phyloP scores from a whole-genome alignment of 37 sponge, comb jelly and placozoan genomes.

The Haliclona indistincta region DNA sequence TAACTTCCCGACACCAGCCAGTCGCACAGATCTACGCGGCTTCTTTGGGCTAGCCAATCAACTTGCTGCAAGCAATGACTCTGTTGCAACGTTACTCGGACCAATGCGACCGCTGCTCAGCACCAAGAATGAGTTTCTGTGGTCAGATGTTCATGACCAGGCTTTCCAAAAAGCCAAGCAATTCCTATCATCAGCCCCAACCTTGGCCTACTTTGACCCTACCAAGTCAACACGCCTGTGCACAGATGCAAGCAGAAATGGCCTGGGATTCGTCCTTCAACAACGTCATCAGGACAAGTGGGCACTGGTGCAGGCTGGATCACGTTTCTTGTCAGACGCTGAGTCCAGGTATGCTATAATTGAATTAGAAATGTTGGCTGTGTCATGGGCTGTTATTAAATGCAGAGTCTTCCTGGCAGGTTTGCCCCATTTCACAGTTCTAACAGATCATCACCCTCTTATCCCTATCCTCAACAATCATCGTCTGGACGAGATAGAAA shows the following conservation, averaged over 20 bases:
- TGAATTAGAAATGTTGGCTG: conserved; percentile 25
- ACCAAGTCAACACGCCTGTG: conserved; percentile 37
- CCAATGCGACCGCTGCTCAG: conserved; percentile 24
- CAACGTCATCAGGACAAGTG: neutral
- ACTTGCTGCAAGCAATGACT: conserved; percentile 9
- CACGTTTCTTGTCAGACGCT: conserved; percentile 12
- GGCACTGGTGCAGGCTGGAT: neutral
- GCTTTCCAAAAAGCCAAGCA: conserved; percentile 32
- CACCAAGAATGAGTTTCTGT: too few relatives aligned
- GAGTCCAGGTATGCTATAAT: conserved; percentile 19
- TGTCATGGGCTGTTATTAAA: conserved; percentile 43
- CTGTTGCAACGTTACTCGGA: conserved; percentile 5
- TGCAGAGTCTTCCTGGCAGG: conserved; percentile 34
- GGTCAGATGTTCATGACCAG: conserved; percentile 13
- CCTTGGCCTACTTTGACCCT: conserved; percentile 30
- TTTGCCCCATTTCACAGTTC: neutral
- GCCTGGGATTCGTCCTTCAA: conserved; percentile 32
- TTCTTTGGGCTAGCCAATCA: conserved; percentile 54
- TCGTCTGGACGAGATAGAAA: conserved; percentile 5
- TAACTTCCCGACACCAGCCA: conserved; percentile 36
- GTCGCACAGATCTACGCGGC: conserved; percentile 37
- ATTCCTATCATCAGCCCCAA: conserved; percentile 14
- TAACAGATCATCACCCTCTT: conserved; percentile 19
- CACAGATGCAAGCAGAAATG: too few relatives aligned
- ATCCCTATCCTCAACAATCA: conserved; percentile 18